Percentiles rank a stretch among this genome's conserved stretches.
These are phyloP conservation scores for Polydrusus cervinus DNA, from an alignment of 2,888 invertebrate species.

Conservation along the genomic window DNA sequence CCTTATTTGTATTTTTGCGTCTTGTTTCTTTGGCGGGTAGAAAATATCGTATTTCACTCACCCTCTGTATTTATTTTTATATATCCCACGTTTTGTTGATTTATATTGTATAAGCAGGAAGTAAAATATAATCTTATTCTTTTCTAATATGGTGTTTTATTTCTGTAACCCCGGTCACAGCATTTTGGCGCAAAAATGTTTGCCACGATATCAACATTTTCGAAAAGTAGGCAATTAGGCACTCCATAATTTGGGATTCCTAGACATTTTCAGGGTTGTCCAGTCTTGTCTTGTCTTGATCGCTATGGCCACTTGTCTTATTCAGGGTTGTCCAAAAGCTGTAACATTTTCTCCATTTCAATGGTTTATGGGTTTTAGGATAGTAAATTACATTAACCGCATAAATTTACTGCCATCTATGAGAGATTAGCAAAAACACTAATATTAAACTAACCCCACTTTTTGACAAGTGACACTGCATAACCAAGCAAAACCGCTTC, in stretches of 20 bases:
- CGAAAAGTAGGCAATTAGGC: no score
- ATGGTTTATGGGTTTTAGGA: no score
- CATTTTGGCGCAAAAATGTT: no score
- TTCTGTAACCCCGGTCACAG: neutral
- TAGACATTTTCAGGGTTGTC: no score
- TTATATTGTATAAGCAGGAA: constrained; percentile 41
- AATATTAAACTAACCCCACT: constrained; percentile 16
- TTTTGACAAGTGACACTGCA: constrained; percentile 40
- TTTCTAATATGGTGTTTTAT: constrained; percentile 25
- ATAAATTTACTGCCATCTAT: neutral
- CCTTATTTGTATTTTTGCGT: constrained; percentile 57
- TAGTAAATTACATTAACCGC: no score
- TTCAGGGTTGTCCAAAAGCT: no score
- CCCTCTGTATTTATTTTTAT: constrained; percentile 57
- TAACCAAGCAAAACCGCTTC: constrained; percentile 37
- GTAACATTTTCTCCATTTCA: no score
- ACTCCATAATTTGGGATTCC: no score
- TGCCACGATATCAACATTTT: no score
- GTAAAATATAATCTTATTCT: constrained; percentile 45
- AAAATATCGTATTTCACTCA: constrained; percentile 1
- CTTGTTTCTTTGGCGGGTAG: constrained; percentile 17
- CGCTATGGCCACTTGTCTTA: no score
- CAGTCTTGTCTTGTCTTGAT: no score
- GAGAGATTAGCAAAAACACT: neutral
- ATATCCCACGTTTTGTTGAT: constrained; percentile 31